phyloP scores from a whole-genome alignment of 64 coral and sea anemone genomes.

The Hydrozoanthus tunicans region DNA sequence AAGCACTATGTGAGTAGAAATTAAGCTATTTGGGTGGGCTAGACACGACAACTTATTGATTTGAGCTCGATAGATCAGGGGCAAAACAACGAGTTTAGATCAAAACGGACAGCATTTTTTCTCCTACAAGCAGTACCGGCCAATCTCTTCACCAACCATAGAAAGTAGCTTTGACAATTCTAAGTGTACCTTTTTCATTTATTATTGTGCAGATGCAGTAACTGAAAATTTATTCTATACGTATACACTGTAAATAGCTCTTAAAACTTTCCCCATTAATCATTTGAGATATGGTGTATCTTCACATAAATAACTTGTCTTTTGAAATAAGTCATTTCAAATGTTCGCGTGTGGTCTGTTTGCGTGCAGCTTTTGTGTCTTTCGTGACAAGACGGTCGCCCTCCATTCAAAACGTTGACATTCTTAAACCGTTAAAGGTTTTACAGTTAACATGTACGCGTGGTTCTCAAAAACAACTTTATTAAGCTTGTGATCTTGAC shows the following conservation, averaged over 20 bases:
- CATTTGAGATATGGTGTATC: background rate
- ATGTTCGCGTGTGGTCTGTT: slow-evolving; percentile 36
- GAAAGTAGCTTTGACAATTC: no score
- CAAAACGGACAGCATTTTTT: no score
- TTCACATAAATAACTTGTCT: background rate
- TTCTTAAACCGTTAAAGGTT: background rate
- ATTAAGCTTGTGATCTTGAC: background rate
- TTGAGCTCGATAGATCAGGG: no score
- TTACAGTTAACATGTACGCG: background rate
- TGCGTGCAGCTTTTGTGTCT: slow-evolving; percentile 14
- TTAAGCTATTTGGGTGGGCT: no score
- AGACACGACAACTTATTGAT: no score
- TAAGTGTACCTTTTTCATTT: no score
- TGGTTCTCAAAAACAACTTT: background rate
- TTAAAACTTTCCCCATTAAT: background rate
- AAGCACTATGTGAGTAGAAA: no score
- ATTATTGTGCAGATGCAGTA: no score
- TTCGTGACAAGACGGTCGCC: slow-evolving; percentile 6
- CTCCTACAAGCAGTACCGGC: no score
- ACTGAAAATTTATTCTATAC: background rate
- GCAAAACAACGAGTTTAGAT: no score
- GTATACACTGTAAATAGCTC: background rate
- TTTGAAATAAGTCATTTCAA: slow-evolving; percentile 2
- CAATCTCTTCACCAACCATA: no score
- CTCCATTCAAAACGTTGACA: slow-evolving; percentile 15